phyloP scores from a whole-genome alignment of 2,797 vertebrate species.

The Tolypeutes matacus region DNA sequence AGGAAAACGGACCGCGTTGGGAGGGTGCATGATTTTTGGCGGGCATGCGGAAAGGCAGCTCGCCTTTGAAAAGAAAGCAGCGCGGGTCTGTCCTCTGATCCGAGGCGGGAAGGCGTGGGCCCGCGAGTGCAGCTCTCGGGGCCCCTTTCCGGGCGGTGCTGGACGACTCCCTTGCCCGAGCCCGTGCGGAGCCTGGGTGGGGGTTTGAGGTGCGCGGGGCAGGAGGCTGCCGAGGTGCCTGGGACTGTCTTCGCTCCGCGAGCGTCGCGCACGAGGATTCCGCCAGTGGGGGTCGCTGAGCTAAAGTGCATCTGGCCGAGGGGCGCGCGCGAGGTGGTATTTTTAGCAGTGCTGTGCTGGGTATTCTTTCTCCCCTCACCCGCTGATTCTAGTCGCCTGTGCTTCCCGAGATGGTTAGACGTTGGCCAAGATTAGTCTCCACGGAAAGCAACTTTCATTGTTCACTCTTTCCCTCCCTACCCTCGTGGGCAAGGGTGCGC shows the following conservation, averaged over 20 bases:
- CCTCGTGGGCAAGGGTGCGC: background rate
- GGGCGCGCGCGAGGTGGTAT: slow-evolving; percentile 21
- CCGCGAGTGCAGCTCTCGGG: rapidly evolving
- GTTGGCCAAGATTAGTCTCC: background rate
- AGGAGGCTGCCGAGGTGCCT: background rate
- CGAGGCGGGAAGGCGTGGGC: background rate
- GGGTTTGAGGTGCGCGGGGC: background rate
- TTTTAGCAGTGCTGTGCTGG: background rate
- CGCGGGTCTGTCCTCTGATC: background rate
- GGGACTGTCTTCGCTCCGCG: background rate
- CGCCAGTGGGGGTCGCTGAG: slow-evolving; percentile 68
- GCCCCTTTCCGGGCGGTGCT: background rate
- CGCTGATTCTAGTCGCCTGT: slow-evolving; percentile 21
- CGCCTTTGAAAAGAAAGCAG: slow-evolving; percentile 61
- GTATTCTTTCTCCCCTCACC: background rate
- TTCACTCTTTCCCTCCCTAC: background rate
- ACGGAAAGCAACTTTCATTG: slow-evolving; percentile 66
- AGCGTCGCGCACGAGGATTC: background rate
- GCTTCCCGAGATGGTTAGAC: background rate
- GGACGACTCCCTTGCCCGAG: rapidly evolving
- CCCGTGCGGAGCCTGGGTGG: background rate
- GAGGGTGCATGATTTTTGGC: slow-evolving; percentile 72
- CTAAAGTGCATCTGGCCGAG: slow-evolving; percentile 60
- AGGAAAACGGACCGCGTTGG: background rate
- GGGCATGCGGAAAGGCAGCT: slow-evolving; percentile 47